Percentiles rank a stretch among this genome's conserved stretches.
These are phyloP conservation scores for Polypterus senegalus DNA, from an alignment of 2,113 vertebrate genomes.

Conservation along the genomic window DNA sequence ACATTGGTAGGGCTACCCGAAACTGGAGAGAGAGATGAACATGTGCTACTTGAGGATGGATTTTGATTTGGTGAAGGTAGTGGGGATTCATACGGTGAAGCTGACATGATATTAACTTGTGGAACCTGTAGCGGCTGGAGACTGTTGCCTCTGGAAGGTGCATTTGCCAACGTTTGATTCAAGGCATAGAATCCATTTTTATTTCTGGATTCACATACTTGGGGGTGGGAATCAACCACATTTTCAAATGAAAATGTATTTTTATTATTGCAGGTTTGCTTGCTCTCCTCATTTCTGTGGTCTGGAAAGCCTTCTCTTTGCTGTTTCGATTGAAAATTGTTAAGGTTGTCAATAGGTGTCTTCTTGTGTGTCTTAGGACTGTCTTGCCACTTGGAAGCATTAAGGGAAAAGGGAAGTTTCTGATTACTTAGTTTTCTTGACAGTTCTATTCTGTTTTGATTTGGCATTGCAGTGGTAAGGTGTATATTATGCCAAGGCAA, in stretches of 20 bases:
- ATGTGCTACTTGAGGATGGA: slow-evolving; percentile 62
- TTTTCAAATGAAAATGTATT: slow-evolving; percentile 42
- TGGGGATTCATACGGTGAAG: slow-evolving; percentile 76
- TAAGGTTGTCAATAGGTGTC: slow-evolving; percentile 34
- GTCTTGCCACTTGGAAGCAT: slow-evolving; percentile 63
- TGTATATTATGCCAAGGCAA: slow-evolving; percentile 73
- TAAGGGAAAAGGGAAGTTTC: slow-evolving; percentile 59
- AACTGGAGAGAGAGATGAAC: slow-evolving; percentile 75
- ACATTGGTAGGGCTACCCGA: slow-evolving; percentile 76
- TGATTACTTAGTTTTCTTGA: slow-evolving; percentile 59
- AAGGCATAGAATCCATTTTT: slow-evolving; percentile 65
- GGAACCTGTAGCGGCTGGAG: slow-evolving; percentile 56
- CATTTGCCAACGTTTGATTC: slow-evolving; percentile 48
- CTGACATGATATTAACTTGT: slow-evolving; percentile 53
- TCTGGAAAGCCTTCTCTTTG: slow-evolving; percentile 45
- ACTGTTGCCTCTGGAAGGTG: slow-evolving; percentile 43
- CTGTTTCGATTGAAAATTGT: slow-evolving; percentile 43
- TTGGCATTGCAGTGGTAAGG: slow-evolving; percentile 41
- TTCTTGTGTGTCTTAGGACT: slow-evolving; percentile 51
- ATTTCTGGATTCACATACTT: slow-evolving; percentile 54
- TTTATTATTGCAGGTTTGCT: slow-evolving; percentile 33
- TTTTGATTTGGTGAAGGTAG: slow-evolving; percentile 76
- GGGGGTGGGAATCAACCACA: slow-evolving; percentile 50
- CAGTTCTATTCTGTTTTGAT: slow-evolving; percentile 60
- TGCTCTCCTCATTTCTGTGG: slow-evolving; percentile 50